These are phyloP conservation scores for Dastarcus helophoroides DNA, from an alignment of 2,888 invertebrate species.

Conservation along the genomic window DNA sequence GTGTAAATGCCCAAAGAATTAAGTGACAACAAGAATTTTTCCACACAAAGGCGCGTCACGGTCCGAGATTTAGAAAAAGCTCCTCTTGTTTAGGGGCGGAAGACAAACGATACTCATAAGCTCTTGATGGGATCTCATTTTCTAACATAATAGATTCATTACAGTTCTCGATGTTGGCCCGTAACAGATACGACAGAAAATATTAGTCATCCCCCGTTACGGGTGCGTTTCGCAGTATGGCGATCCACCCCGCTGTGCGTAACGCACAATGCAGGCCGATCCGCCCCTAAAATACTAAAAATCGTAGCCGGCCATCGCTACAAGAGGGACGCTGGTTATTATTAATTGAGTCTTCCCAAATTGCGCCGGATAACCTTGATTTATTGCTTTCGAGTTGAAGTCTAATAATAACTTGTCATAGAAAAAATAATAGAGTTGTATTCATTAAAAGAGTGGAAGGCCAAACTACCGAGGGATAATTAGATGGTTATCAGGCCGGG, in stretches of 20 bases:
- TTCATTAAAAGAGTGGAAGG: not conserved
- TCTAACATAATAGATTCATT: conserved; percentile 35
- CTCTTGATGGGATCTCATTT: conserved; percentile 20
- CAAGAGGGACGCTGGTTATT: conserved; percentile 15
- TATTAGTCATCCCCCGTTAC: conserved; percentile 33
- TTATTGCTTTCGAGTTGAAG: conserved; percentile 12
- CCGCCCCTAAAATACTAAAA: conserved; percentile 17
- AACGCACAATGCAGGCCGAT: conserved; percentile 12
- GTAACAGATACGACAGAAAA: conserved; percentile 29
- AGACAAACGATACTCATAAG: conserved; percentile 10
- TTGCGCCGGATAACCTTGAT: conserved; percentile 19
- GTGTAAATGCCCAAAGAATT: too few relatives aligned
- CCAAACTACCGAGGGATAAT: not conserved
- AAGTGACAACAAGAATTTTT: too few relatives aligned
- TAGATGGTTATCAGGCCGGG: conserved; percentile 10
- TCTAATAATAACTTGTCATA: not conserved
- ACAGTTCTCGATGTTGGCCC: conserved; percentile 30
- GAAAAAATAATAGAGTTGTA: conserved; percentile 1
- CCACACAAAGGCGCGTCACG: too few relatives aligned
- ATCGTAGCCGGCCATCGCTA: conserved; percentile 18
- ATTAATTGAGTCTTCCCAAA: conserved; percentile 27
- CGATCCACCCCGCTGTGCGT: conserved; percentile 11
- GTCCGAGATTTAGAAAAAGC: too few relatives aligned
- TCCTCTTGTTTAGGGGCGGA: too few relatives aligned
- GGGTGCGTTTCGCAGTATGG: conserved; percentile 25